A percentile compares a stretch with the other conserved stretches of the same genome.
These are phyloP conservation scores for Eublepharis macularius DNA, from an alignment of 2,113 vertebrate species.

Conservation along the genomic window DNA sequence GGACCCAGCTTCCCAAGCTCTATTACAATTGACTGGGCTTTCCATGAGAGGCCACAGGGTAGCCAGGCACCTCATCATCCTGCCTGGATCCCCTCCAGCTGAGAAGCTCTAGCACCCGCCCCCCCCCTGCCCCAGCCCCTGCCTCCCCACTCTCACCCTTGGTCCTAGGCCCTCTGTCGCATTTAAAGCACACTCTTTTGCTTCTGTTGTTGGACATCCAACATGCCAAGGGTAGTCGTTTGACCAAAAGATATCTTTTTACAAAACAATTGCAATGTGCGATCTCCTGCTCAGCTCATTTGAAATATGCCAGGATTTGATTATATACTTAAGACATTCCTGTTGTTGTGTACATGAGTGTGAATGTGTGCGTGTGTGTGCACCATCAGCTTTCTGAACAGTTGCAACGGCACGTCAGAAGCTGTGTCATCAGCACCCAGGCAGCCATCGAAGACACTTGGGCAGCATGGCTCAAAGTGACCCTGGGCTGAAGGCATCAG, in stretches of 20 bases:
- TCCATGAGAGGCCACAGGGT: too few relatives aligned
- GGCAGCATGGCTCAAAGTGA: too few relatives aligned
- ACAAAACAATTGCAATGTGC: not conserved
- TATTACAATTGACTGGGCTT: not conserved
- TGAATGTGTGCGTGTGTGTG: not conserved
- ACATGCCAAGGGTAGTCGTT: conserved; percentile 14
- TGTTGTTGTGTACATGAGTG: not conserved
- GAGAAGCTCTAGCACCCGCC: too few relatives aligned
- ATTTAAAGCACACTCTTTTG: not conserved
- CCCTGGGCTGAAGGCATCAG: too few relatives aligned
- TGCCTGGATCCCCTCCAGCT: not conserved
- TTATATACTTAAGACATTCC: conserved; percentile 54
- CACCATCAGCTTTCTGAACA: conserved; percentile 11
- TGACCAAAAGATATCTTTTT: conserved; percentile 48
- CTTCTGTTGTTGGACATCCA: not conserved
- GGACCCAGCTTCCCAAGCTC: not conserved
- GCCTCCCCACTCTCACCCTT: not conserved
- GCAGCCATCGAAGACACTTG: too few relatives aligned
- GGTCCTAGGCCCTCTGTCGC: not conserved
- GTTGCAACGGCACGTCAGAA: not conserved
- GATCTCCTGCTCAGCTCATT: conserved; percentile 41
- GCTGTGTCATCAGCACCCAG: not conserved
- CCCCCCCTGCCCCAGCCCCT: too few relatives aligned
- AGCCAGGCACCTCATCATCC: too few relatives aligned
- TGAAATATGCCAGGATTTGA: conserved; percentile 54